These are phyloP conservation scores for Cavia aperea DNA, from an alignment of 2,113 vertebrate species.

Conservation along the genomic window DNA sequence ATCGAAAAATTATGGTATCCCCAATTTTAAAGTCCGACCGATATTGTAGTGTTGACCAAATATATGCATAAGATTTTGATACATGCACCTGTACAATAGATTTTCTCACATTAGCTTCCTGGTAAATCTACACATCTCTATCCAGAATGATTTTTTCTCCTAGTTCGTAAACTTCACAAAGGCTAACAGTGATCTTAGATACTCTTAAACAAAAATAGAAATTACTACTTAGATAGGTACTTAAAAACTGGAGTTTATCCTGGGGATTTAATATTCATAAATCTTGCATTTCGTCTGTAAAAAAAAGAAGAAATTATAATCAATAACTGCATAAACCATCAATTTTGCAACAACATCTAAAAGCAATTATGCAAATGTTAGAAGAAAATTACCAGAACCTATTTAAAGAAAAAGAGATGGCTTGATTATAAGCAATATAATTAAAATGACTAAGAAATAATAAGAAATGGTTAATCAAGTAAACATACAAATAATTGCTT, in stretches of 20 bases:
- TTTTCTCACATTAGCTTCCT: not conserved
- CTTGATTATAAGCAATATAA: not conserved
- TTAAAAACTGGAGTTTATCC: not conserved
- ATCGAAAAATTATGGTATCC: not conserved
- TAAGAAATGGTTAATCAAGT: not conserved
- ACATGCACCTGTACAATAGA: not conserved
- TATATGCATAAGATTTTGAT: not conserved
- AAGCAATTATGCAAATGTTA: not conserved
- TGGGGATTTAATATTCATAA: not conserved
- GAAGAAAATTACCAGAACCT: not conserved
- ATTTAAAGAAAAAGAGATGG: conserved; percentile 13
- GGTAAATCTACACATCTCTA: not conserved
- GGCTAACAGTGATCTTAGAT: not conserved
- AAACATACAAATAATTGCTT: not conserved
- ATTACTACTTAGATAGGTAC: not conserved
- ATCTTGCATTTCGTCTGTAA: not conserved
- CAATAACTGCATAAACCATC: not conserved
- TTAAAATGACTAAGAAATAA: not conserved
- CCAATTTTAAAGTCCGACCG: not conserved
- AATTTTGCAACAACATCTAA: not conserved
- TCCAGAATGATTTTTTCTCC: not conserved
- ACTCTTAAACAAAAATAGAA: not conserved
- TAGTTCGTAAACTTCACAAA: not conserved
- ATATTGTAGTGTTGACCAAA: not conserved
- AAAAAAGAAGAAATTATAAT: not conserved